These are phyloP conservation scores for Keiferia lycopersicella DNA, from an alignment of 2,888 invertebrate genomes.

Conservation along the genomic window DNA sequence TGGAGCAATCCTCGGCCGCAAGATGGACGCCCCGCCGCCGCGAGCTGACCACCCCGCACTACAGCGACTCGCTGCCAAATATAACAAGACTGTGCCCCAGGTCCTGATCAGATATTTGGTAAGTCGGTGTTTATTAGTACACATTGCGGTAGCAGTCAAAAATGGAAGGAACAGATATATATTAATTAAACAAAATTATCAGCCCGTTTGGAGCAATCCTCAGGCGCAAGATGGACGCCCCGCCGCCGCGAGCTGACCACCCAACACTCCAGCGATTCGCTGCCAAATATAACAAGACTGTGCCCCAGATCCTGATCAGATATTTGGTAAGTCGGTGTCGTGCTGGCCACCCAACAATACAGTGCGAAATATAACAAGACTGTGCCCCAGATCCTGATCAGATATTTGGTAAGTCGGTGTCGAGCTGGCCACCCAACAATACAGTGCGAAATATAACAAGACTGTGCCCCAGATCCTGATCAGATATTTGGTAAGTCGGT, in stretches of 20 bases:
- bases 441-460: slow-evolving; percentile 81
- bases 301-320: slow-evolving; percentile 84
- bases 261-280: slow-evolving; percentile 76
- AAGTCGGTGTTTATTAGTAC: slow-evolving; percentile 38
- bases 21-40: slow-evolving; percentile 65
- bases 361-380: slow-evolving; percentile 82
- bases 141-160: too few relatives aligned
- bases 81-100: slow-evolving; percentile 84
- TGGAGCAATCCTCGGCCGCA: slow-evolving; percentile 75
- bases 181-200: too few relatives aligned
- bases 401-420: slow-evolving; percentile 82
- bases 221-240: too few relatives aligned
- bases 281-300: slow-evolving; percentile 83
- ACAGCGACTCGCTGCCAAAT: slow-evolving; percentile 78
- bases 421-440: slow-evolving; percentile 78
- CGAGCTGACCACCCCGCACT: slow-evolving; percentile 78
- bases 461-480: slow-evolving; percentile 84
- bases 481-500: slow-evolving; percentile 82
- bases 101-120: slow-evolving; percentile 85
- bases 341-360: slow-evolving; percentile 76
- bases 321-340: slow-evolving; percentile 79
- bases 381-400: slow-evolving; percentile 83
- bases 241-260: slow-evolving; percentile 64
- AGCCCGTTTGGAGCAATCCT: too few relatives aligned
- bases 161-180: too few relatives aligned